phyloP scores from a whole-genome alignment of 2,888 invertebrate species.

The Spilarctia lutea region DNA sequence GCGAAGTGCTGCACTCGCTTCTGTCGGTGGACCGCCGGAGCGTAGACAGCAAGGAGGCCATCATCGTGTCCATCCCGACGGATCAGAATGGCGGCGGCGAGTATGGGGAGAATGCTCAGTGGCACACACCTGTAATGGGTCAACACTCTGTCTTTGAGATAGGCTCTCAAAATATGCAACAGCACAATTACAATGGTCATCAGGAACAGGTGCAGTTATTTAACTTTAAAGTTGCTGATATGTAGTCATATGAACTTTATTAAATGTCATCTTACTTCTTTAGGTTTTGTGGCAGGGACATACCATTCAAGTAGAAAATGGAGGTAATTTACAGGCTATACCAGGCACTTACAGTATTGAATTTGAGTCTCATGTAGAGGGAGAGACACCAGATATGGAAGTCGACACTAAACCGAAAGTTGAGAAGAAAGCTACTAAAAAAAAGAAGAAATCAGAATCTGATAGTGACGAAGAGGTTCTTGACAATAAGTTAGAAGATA shows the following conservation, averaged over 20 bases:
- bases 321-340: constrained; percentile 73
- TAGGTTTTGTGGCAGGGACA: constrained; percentile 90
- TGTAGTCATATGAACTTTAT: background rate
- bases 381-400: constrained; percentile 71
- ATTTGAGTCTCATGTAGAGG: constrained; percentile 75
- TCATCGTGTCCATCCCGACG: constrained; percentile 80
- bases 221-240: background rate
- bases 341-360: constrained; percentile 74
- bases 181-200: constrained; percentile 82
- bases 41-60: constrained; percentile 85
- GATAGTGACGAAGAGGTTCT: constrained; percentile 83
- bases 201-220: constrained; percentile 76
- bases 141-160: constrained; percentile 85
- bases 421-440: constrained; percentile 79
- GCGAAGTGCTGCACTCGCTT: constrained; percentile 89
- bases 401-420: constrained; percentile 81
- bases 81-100: constrained; percentile 82
- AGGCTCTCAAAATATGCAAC: constrained; percentile 77
- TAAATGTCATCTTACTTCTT: constrained; percentile 46
- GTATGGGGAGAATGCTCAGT: constrained; percentile 86
- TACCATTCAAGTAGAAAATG: constrained; percentile 88
- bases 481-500: constrained; percentile 90
- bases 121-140: constrained; percentile 88
- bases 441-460: constrained; percentile 83
- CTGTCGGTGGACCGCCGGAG: constrained; percentile 89